A percentile compares a stretch with the other conserved stretches of the same genome.
phyloP scores from a whole-genome alignment of 2,888 invertebrate genomes.

The Apoderus coryli region DNA sequence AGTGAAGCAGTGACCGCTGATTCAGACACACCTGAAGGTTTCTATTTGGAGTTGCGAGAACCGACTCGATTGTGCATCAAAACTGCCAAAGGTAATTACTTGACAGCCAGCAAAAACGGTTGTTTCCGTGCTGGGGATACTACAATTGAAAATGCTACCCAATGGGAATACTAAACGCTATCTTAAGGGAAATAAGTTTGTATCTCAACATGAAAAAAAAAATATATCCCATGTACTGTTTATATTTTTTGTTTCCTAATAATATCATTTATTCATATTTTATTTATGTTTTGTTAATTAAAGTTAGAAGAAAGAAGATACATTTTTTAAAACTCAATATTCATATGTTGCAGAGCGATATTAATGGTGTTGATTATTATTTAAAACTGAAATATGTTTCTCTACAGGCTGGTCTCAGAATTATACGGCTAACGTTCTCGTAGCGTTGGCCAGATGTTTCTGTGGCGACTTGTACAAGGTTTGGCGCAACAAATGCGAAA shows the following conservation, averaged over 20 bases:
- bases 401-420: no score
- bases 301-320: no score
- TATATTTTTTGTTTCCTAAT: conserved; percentile 7
- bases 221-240: no score
- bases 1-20: conserved; percentile 79
- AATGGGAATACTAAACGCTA: conserved; percentile 76
- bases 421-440: no score
- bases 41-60: conserved; percentile 84
- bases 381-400: no score
- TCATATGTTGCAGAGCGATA: no score
- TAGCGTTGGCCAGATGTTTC: no score
- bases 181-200: conserved; percentile 2
- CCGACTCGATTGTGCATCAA: conserved; percentile 87
- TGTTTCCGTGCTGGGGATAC: conserved; percentile 71
- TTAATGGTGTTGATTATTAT: no score
- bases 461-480: no score
- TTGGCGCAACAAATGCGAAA: no score
- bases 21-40: conserved; percentile 68
- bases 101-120: conserved; percentile 84
- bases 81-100: conserved; percentile 58
- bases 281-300: not conserved
- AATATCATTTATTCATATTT: conserved; percentile 1
- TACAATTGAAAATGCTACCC: conserved; percentile 67
- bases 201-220: not conserved
- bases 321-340: no score